Percentiles rank a stretch among this genome's conserved stretches.
These are phyloP conservation scores for Eulemur mongoz DNA, from an alignment of 2,797 vertebrate species.

Conservation along the genomic window DNA sequence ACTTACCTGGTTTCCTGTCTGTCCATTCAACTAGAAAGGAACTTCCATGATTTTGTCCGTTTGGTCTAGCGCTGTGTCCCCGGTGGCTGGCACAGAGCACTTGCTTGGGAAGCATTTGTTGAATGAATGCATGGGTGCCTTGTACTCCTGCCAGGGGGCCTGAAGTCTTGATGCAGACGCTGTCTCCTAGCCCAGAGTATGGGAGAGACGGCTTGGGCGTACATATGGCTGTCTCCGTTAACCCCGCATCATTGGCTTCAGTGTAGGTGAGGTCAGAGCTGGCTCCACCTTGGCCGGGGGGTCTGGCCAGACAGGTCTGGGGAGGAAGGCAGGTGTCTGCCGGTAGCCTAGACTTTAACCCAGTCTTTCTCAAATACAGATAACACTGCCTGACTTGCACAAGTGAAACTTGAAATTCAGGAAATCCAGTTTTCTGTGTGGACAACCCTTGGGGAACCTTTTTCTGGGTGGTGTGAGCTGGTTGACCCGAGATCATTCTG, in stretches of 20 bases:
- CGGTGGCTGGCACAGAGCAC: not conserved
- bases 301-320: not conserved
- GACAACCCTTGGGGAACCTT: not conserved
- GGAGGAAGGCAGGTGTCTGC: not conserved
- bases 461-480: not conserved
- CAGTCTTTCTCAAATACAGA: not conserved
- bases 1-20: not conserved
- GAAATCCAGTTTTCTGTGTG: not conserved
- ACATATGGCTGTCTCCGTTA: not conserved
- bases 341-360: not conserved
- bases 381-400: not conserved
- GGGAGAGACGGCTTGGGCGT: not conserved
- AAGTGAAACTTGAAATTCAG: not conserved
- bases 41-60: not conserved
- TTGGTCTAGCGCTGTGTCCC: not conserved
- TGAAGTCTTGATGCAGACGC: not conserved
- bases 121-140: not conserved
- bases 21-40: not conserved
- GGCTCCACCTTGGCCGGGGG: not conserved
- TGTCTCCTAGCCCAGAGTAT: not conserved
- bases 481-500: not conserved
- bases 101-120: not conserved
- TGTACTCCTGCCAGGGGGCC: not conserved
- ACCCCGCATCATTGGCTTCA: not conserved
- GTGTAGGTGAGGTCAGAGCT: not conserved